Percentiles rank a stretch among this genome's conserved stretches.
Conservation (phyloP, 1,140 invertebrate species). For the Bombus picipes region DNA sequence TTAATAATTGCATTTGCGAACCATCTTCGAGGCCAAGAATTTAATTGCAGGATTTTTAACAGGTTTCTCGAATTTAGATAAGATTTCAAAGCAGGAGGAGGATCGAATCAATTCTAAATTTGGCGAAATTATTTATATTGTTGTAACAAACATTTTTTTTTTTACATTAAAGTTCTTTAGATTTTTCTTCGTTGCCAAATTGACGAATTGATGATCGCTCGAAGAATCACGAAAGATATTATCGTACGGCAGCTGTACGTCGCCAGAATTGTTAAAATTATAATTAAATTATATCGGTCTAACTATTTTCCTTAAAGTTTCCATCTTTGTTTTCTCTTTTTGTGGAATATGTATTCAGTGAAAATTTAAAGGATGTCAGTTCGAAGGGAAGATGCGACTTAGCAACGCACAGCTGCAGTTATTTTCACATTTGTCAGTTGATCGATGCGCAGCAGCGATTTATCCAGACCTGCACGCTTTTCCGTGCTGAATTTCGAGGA, state of each 20-base stretch:
- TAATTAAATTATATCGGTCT: neutral
- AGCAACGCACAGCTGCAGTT: conserved; percentile 6
- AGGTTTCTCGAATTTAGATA: conserved; percentile 52
- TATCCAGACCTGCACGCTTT: neutral
- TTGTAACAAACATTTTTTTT: neutral
- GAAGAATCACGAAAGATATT: conserved; percentile 22
- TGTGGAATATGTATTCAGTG: no score
- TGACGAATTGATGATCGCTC: conserved; percentile 24
- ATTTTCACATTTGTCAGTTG: conserved; percentile 8
- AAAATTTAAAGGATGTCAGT: neutral
- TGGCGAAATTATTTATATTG: neutral
- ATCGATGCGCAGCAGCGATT: conserved; percentile 12
- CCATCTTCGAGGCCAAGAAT: neutral
- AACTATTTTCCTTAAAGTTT: neutral
- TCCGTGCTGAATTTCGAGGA: neutral
- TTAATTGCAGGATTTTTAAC: neutral
- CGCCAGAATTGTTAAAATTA: conserved; percentile 1
- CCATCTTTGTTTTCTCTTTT: neutral
- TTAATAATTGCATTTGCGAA: neutral
- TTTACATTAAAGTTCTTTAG: neutral
- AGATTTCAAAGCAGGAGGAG: neutral
- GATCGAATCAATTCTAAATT: conserved; percentile 29
- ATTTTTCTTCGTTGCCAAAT: neutral
- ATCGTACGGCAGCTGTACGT: conserved; percentile 12
- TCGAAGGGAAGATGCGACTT: no score